Evolutionary conservation across 2,797 vertebrate genomes (phyloP), one percentile per base, ranked within the genome.

Genomic region (Triplophysa yarkandensis): DNA sequence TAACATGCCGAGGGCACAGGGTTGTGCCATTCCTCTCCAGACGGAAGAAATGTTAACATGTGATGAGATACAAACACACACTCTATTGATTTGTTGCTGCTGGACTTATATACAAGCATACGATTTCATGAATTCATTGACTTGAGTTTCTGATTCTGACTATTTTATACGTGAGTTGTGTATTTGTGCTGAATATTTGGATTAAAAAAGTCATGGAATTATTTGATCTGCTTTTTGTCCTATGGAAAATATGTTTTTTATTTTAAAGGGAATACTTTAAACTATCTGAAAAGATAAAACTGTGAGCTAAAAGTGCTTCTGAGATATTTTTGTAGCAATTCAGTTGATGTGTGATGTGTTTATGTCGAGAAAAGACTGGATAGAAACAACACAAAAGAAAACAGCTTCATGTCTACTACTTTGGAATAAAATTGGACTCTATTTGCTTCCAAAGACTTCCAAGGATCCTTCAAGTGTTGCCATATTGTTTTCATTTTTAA

Each of bases 1-100:
- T 82, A 64, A 67, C 67, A 71, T 79, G 68, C 43, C 19, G 54
- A 55, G 65, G 68, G 30, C 62, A 60, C 58, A 25, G 60, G 61
- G 55, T 39, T 69, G 32, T 16, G 71, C 21, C 25, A 32, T 13
- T 28, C 61, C 39, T 34, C 23, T 62, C 25, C 65, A 66, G 44
- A 21, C 62, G 62, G 63, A 67, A 13, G 30, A 36, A 68, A 32
- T 30, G 60, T n/a, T 54, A 34, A 73, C 43, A 73, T n/a, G 48
- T 39, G 28, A 39, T 62, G 60, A 10, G 36, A 64, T 61, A 64
- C 46, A 30, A 23, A 25, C 17, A 13, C 27, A 43, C n/a, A 2
- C 36, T 25, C 2, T 25, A 55, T 73, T 4, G 48, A 73, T 73
- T 27, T 73, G 61, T 44, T 30, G 25, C 7, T 11, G 62, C 23